Conservation (phyloP, 2,797 vertebrate genomes). For the Acomys russatus region DNA sequence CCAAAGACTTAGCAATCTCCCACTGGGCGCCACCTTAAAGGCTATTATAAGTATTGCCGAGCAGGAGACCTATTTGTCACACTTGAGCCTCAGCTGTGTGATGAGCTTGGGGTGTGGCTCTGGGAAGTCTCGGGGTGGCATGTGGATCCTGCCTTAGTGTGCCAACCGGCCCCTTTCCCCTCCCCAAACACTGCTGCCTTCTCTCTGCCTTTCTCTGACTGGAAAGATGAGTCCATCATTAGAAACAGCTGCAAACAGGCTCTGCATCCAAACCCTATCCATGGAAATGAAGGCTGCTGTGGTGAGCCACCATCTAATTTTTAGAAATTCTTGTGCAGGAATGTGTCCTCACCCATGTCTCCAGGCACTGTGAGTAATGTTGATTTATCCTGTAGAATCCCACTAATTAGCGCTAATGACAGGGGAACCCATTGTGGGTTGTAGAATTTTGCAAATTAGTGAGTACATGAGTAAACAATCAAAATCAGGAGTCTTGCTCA, state of each 20-base stretch:
- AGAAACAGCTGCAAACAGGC: not conserved
- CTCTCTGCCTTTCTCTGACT: not conserved
- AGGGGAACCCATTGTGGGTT: constrained; percentile 81
- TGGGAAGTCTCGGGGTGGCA: not conserved
- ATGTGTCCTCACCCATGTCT: constrained; percentile 62
- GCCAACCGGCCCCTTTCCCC: not conserved
- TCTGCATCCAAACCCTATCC: constrained; percentile 25
- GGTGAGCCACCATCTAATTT: constrained; percentile 50
- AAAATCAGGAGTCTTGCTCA: constrained; percentile 75
- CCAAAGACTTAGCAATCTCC: too few species aligned
- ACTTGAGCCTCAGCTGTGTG: not conserved
- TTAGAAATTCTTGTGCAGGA: constrained; percentile 66
- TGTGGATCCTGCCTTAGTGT: not conserved
- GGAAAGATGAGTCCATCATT: not conserved
- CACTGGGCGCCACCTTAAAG: not conserved
- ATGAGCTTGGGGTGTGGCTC: not conserved
- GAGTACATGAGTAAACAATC: constrained; percentile 80
- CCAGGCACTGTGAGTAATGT: constrained; percentile 68
- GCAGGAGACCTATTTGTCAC: not conserved
- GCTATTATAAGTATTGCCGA: not conserved
- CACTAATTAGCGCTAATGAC: constrained; percentile 84
- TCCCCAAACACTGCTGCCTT: too few species aligned
- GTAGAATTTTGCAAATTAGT: constrained; percentile 83
- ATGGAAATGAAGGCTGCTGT: constrained; percentile 28
- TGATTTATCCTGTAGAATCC: constrained; percentile 82